Evolutionary conservation across 2,888 invertebrate species (phyloP).

Genomic region (Labia minor): DNA sequence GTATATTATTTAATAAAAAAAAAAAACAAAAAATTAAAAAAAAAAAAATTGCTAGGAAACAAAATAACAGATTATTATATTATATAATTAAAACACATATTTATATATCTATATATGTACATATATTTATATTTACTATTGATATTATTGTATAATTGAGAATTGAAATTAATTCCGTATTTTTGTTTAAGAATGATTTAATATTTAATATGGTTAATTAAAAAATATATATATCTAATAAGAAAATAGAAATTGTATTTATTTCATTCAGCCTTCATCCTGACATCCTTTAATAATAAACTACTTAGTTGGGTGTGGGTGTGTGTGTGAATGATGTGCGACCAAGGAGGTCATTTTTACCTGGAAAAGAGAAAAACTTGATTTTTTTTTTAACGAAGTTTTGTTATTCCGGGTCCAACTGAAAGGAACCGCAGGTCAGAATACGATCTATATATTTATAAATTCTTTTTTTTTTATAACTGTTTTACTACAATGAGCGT

Average conservation of each 20-base stretch:
- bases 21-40: not conserved
- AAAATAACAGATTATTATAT: not conserved
- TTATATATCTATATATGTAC: too few species aligned
- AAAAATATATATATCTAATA: not conserved
- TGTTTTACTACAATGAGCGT: too few species aligned
- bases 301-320: not conserved
- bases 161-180: not conserved
- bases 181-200: not conserved
- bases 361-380: too few species aligned
- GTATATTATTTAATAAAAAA: not conserved
- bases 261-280: not conserved
- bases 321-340: too few species aligned
- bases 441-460: too few species aligned
- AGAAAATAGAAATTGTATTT: conserved; percentile 4
- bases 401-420: too few species aligned
- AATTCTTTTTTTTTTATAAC: too few species aligned
- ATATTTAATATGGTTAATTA: not conserved
- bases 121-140: not conserved
- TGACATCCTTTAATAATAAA: not conserved
- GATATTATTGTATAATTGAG: not conserved
- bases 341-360: too few species aligned
- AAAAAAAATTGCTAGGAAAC: not conserved
- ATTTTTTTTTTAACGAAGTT: too few species aligned
- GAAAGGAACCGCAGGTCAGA: too few species aligned
- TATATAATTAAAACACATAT: not conserved